phyloP scores from a whole-genome alignment of 1,140 invertebrate genomes.

The Drosophila nigromelanica region DNA sequence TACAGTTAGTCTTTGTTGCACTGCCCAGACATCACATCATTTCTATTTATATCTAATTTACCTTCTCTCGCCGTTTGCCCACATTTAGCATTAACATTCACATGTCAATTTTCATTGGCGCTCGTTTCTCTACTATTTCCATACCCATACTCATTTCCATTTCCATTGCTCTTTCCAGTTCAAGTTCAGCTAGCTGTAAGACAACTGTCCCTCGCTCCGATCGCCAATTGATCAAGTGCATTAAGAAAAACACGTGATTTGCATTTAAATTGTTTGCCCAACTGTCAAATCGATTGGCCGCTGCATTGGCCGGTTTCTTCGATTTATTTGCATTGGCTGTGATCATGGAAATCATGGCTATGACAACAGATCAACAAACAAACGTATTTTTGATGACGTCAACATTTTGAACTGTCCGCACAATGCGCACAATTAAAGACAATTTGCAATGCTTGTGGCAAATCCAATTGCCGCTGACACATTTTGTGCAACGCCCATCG shows the following conservation, averaged over 20 bases:
- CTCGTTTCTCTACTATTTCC: constrained; percentile 7
- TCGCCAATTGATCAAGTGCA: constrained; percentile 48
- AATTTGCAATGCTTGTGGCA: constrained; percentile 56
- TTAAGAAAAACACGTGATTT: constrained; percentile 71
- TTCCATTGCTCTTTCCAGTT: constrained; percentile 32
- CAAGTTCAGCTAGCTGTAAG: constrained; percentile 56
- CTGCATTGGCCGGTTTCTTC: constrained; percentile 22
- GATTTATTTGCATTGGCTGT: constrained; percentile 67
- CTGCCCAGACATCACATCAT: constrained; percentile 22
- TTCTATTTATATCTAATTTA: constrained; percentile 29
- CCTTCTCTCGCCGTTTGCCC: constrained; percentile 39
- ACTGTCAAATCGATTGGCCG: constrained; percentile 43
- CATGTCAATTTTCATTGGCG: constrained; percentile 49
- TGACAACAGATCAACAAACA: constrained; percentile 23
- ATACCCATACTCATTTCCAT: constrained; percentile 6
- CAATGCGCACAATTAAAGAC: constrained; percentile 72
- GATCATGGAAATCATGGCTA: constrained; percentile 24
- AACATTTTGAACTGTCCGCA: constrained; percentile 45
- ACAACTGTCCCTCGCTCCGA: constrained; percentile 12
- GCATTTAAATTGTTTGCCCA: constrained; percentile 53
- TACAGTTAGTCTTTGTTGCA: constrained; percentile 10
- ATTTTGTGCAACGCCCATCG: constrained; percentile 62
- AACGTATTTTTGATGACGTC: constrained; percentile 49
- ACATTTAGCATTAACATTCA: constrained; percentile 38
- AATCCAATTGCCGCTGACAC: constrained; percentile 69